Evolutionary conservation across 2,797 vertebrate genomes (phyloP).

Genomic region (Trachops cirrhosus): DNA sequence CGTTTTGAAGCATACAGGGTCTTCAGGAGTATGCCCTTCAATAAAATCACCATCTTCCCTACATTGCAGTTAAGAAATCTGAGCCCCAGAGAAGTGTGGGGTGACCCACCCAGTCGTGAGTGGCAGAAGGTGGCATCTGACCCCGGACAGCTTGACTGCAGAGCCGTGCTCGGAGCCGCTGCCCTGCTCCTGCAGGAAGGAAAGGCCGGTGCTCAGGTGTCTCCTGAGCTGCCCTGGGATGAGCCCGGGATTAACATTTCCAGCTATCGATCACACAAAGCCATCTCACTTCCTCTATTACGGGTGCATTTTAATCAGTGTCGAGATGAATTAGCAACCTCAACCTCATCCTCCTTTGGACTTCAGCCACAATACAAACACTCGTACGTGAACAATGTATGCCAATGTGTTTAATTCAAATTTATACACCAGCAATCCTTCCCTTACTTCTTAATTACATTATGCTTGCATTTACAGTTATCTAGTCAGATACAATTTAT

Average conservation of each 20-base stretch:
- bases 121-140: neutral
- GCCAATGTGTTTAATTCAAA: neutral
- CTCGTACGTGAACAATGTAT: neutral
- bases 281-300: neutral
- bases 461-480: neutral
- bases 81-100: neutral
- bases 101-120: neutral
- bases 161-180: neutral
- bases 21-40: neutral
- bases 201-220: neutral
- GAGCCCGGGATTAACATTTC: neutral
- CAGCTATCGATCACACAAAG: slow-evolving; percentile 13
- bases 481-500: slow-evolving; percentile 21
- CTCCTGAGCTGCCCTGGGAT: neutral
- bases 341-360: neutral
- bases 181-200: neutral
- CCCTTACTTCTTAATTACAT: slow-evolving; percentile 21
- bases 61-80: neutral
- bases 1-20: neutral
- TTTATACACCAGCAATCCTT: neutral
- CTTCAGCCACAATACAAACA: neutral
- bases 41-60: neutral
- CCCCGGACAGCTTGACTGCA: neutral
- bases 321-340: slow-evolving; percentile 40
- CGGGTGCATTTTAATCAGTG: slow-evolving; percentile 36